phyloP scores from a whole-genome alignment of 2,113 vertebrate genomes.

The Leptobrachium leishanense region DNA sequence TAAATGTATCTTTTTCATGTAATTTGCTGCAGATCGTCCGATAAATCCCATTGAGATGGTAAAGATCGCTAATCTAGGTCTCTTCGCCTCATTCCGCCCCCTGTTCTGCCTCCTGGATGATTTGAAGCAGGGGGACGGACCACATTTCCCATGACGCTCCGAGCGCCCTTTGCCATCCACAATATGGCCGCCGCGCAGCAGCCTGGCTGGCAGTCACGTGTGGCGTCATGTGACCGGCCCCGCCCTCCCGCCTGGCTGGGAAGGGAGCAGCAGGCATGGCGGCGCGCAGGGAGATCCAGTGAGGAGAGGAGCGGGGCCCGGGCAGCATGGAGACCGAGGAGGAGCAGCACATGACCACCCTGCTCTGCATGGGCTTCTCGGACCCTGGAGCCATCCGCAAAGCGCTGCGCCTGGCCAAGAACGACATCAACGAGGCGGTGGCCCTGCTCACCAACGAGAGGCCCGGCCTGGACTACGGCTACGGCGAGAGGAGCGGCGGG shows the following conservation, averaged over 20 bases:
- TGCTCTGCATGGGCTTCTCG: constrained; percentile 95
- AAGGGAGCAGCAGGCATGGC: constrained; percentile 59
- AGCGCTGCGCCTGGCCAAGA: constrained; percentile 92
- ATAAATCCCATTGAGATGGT: no score
- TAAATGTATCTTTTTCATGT: no score
- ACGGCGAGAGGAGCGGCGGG: constrained; percentile 75
- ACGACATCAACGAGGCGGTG: constrained; percentile 96
- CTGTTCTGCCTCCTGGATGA: no score
- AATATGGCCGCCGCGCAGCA: background rate
- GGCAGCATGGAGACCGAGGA: constrained; percentile 91
- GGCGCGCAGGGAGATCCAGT: constrained; percentile 55
- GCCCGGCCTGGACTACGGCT: constrained; percentile 86
- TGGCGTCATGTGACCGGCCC: background rate
- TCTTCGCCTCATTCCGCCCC: no score
- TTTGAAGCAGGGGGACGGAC: no score
- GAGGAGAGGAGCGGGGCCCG: constrained; percentile 28
- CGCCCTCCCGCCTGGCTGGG: constrained; percentile 57
- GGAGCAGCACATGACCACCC: constrained; percentile 96
- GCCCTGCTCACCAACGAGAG: constrained; percentile 92
- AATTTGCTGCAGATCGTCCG: no score
- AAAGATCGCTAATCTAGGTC: no score
- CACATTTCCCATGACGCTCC: no score
- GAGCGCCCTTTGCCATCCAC: background rate
- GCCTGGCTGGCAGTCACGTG: constrained; percentile 23
- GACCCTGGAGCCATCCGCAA: constrained; percentile 90